These are phyloP conservation scores for Drosophila testacea DNA, from an alignment of 2,888 invertebrate genomes.

Conservation along the genomic window DNA sequence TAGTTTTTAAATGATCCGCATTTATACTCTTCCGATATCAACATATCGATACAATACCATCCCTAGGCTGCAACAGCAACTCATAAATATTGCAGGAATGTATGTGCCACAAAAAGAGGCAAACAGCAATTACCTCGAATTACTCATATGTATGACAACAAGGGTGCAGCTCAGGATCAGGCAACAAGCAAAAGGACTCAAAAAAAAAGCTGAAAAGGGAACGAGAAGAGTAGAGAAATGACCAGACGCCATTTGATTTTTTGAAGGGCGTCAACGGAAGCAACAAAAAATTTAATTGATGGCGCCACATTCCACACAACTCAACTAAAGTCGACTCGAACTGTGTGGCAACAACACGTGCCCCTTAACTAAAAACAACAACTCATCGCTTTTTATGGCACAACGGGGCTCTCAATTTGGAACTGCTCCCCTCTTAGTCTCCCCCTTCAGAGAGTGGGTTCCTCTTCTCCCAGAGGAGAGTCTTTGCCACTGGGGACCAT, in stretches of 20 bases:
- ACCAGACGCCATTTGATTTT: conserved; percentile 5
- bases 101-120: conserved; percentile 34
- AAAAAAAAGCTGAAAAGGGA: not conserved
- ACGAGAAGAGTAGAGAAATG: not conserved
- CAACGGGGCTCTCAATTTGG: conserved; percentile 23
- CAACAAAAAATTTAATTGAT: conserved; percentile 69
- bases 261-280: conserved; percentile 63
- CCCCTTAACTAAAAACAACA: conserved; percentile 27
- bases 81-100: conserved; percentile 68
- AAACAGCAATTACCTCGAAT: conserved; percentile 30
- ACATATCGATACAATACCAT: no score
- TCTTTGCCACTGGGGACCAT: conserved; percentile 34
- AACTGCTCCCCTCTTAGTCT: not conserved
- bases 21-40: no score
- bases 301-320: conserved; percentile 58
- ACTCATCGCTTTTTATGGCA: conserved; percentile 20
- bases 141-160: conserved; percentile 14
- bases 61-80: conserved; percentile 22
- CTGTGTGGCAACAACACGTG: conserved; percentile 19
- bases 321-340: not conserved
- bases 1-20: no score
- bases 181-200: conserved; percentile 22
- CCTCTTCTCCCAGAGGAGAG: not conserved
- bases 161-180: conserved; percentile 51
- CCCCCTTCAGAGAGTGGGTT: not conserved